Conservation (phyloP, 2,113 vertebrate species). For the Oceanodroma tethys region DNA sequence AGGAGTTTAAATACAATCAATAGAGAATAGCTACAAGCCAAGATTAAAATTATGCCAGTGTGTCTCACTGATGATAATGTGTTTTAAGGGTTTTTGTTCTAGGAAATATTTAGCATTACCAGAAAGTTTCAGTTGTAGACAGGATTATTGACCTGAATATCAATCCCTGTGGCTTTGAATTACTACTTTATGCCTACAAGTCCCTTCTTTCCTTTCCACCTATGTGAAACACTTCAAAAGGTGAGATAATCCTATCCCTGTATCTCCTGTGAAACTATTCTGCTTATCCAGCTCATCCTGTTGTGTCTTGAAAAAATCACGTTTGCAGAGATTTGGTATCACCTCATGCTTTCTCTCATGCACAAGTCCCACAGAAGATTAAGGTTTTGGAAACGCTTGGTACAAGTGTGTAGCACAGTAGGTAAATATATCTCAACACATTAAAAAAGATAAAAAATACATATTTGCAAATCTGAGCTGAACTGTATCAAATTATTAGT, state of each 20-base stretch:
- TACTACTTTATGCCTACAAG: not conserved
- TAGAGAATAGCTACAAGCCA: not conserved
- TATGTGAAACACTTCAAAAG: not conserved
- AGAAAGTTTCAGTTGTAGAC: not conserved
- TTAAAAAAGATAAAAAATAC: not conserved
- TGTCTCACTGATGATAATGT: not conserved
- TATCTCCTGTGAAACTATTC: not conserved
- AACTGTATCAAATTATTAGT: not conserved
- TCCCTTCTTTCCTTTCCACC: not conserved
- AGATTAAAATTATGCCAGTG: not conserved
- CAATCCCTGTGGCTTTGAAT: not conserved
- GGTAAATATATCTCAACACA: not conserved
- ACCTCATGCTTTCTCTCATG: not conserved
- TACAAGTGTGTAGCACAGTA: not conserved
- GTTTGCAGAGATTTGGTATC: not conserved
- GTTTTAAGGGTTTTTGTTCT: not conserved
- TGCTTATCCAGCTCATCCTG: not conserved
- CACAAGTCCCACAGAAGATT: not conserved
- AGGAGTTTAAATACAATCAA: not conserved
- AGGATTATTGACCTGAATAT: not conserved
- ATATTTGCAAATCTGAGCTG: not conserved
- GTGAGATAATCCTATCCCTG: not conserved
- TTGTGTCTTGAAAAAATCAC: not conserved
- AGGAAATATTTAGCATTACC: conserved; percentile 1
- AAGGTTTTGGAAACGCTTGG: not conserved